Conservation (phyloP, 2,113 vertebrate genomes). For the Elgaria multicarinata region DNA sequence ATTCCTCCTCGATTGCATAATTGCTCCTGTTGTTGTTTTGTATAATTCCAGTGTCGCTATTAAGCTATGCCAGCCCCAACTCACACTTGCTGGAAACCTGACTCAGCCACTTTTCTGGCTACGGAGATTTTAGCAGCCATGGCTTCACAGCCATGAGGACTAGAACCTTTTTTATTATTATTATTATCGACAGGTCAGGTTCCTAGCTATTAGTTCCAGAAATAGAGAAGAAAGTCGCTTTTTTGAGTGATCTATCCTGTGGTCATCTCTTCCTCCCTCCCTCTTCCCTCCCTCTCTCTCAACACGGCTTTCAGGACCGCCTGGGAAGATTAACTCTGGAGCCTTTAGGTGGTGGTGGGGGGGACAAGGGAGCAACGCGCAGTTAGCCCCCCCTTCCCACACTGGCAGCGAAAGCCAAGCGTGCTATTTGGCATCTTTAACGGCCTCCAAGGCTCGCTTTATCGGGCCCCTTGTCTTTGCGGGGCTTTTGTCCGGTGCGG, state of each 20-base stretch:
- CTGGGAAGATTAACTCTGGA: neutral
- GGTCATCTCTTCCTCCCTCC: neutral
- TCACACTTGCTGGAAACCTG: too few species aligned
- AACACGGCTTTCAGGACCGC: neutral
- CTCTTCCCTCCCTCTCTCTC: neutral
- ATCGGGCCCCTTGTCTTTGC: neutral
- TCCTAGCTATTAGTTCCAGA: neutral
- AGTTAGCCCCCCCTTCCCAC: too few species aligned
- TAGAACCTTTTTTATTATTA: neutral
- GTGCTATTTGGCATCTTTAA: neutral
- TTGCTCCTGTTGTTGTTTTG: neutral
- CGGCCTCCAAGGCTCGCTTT: neutral
- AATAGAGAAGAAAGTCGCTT: neutral
- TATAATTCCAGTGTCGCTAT: neutral
- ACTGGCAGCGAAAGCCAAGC: neutral
- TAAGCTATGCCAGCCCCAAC: too few species aligned
- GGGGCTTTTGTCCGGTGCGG: accelerated
- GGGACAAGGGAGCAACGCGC: neutral
- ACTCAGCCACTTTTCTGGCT: neutral
- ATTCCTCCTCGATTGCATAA: neutral
- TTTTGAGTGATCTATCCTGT: neutral
- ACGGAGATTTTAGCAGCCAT: neutral
- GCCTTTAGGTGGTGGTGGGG: too few species aligned
- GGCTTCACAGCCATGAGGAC: neutral
- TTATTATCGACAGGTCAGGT: too few species aligned